These are phyloP conservation scores for Enteromius unitaeniatus DNA, from an alignment of 2,797 vertebrate genomes.

Conservation along the genomic window DNA sequence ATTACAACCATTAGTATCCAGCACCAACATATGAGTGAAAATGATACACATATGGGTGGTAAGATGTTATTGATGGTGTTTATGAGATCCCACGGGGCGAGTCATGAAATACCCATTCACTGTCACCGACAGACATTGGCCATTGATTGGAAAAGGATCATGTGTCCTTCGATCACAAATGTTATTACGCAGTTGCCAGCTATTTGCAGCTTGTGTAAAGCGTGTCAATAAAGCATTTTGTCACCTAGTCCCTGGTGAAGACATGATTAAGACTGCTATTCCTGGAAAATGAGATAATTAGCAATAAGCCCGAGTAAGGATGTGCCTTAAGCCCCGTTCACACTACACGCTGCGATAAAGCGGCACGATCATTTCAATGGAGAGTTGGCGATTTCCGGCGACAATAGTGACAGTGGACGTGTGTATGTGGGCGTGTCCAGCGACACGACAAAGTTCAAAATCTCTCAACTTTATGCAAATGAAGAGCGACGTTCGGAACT, in stretches of 20 bases:
- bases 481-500: too few relatives aligned
- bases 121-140: constrained; percentile 48
- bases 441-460: too few relatives aligned
- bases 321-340: neutral
- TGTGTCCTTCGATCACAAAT: constrained; percentile 58
- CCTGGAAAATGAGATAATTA: constrained; percentile 49
- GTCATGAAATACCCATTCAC: constrained; percentile 46
- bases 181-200: constrained; percentile 53
- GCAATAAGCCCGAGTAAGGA: constrained; percentile 22
- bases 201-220: constrained; percentile 51
- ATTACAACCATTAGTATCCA: constrained; percentile 56
- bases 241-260: constrained; percentile 34
- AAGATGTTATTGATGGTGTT: constrained; percentile 59
- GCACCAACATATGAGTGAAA: constrained; percentile 46
- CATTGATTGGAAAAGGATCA: constrained; percentile 60
- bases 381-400: too few relatives aligned
- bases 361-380: too few relatives aligned
- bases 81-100: constrained; percentile 47
- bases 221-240: constrained; percentile 49
- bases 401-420: too few relatives aligned
- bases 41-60: constrained; percentile 58
- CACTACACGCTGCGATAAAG: too few relatives aligned
- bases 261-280: constrained; percentile 42
- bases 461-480: too few relatives aligned
- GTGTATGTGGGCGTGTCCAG: too few relatives aligned